Percentiles rank a stretch among this genome's conserved stretches.
phyloP scores from a whole-genome alignment of 2,888 invertebrate species.

The Apamea sordens region DNA sequence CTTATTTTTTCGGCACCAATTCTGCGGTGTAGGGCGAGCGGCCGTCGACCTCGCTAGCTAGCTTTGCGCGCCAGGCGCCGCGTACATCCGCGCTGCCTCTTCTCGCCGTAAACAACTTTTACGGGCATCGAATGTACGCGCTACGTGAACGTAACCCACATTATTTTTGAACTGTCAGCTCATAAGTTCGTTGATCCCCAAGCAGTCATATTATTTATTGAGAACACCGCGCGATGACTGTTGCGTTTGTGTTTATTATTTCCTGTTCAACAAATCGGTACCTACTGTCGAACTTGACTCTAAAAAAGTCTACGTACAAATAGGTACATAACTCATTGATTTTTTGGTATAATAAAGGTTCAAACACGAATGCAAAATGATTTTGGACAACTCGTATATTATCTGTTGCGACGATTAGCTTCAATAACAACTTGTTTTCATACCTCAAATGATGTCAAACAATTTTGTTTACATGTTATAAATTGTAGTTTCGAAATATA shows the following conservation, averaged over 20 bases:
- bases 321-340: conserved; percentile 1
- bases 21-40: conserved; percentile 82
- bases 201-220: conserved; percentile 85
- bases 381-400: conserved; percentile 18
- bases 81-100: conserved; percentile 72
- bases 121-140: conserved; percentile 89
- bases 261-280: conserved; percentile 78
- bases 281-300: conserved; percentile 75
- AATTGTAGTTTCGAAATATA: conserved; percentile 36
- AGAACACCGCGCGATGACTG: conserved; percentile 83
- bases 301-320: conserved; percentile 16
- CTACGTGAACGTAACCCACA: conserved; percentile 90
- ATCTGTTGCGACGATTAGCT: conserved; percentile 29
- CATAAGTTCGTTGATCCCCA: conserved; percentile 87
- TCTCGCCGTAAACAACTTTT: conserved; percentile 88
- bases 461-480: conserved; percentile 42
- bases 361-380: conserved; percentile 8
- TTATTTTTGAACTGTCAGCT: conserved; percentile 90
- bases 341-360: conserved; percentile 30
- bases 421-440: conserved; percentile 56
- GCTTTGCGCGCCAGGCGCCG: conserved; percentile 72
- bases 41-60: conserved; percentile 82
- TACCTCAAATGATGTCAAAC: conserved; percentile 44
- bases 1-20: conserved; percentile 89
- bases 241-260: conserved; percentile 81